A percentile compares a stretch with the other conserved stretches of the same genome.
These are phyloP conservation scores for Corvus hawaiiensis DNA, from an alignment of 2,113 vertebrate species.

Conservation along the genomic window DNA sequence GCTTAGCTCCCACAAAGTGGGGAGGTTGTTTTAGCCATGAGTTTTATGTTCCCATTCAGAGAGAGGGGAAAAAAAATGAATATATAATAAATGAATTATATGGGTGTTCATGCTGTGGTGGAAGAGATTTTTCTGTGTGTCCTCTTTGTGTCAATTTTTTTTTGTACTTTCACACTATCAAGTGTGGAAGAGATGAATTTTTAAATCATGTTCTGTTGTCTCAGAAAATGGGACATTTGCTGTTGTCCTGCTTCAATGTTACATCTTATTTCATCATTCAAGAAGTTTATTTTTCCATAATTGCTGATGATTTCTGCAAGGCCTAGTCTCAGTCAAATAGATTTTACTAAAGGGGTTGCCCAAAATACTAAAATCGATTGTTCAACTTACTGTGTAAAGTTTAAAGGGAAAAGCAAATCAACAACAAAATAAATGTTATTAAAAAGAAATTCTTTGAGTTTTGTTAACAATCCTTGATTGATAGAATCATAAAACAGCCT, in stretches of 20 bases:
- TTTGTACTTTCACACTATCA: not conserved
- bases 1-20: not conserved
- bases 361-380: not conserved
- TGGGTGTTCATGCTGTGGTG: not conserved
- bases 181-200: not conserved
- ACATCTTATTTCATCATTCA: not conserved
- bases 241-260: not conserved
- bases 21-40: not conserved
- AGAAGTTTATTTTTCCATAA: not conserved
- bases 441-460: not conserved
- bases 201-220: not conserved
- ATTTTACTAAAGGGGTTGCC: not conserved
- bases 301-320: not conserved
- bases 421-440: not conserved
- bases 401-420: not conserved
- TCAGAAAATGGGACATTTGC: not conserved
- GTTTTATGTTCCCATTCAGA: not conserved
- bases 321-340: not conserved
- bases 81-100: not conserved
- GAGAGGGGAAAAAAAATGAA: not conserved
- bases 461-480: not conserved
- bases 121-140: not conserved
- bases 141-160: not conserved
- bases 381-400: not conserved
- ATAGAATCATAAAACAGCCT: not conserved